Percentiles rank a stretch among this genome's conserved stretches.
phyloP scores from a whole-genome alignment of 2,113 vertebrate species.

The Oncorhynchus clarkii region DNA sequence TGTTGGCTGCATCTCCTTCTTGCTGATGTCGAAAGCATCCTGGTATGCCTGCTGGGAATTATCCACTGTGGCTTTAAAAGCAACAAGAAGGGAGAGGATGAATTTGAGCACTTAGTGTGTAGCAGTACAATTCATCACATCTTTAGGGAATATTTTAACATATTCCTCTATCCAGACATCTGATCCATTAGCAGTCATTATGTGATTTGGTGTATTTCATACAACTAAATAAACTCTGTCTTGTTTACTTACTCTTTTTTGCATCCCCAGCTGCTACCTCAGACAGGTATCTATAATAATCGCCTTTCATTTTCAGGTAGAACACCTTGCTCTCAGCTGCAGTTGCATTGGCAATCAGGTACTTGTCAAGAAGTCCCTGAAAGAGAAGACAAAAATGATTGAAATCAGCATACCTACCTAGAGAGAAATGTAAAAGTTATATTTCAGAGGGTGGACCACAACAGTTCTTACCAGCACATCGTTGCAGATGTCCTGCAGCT shows the following conservation, averaged over 20 bases:
- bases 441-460: not conserved
- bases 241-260: constrained; percentile 85
- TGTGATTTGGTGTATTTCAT: not conserved
- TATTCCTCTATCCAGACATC: no score
- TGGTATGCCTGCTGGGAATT: constrained; percentile 95
- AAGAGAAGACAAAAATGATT: constrained; percentile 17
- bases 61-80: constrained; percentile 84
- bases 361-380: constrained; percentile 93
- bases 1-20: constrained; percentile 98
- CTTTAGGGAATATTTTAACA: not conserved
- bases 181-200: no score
- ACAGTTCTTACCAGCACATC: constrained; percentile 86
- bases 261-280: constrained; percentile 93
- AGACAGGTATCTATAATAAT: constrained; percentile 99
- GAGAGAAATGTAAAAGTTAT: not conserved
- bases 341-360: constrained; percentile 87
- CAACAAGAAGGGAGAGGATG: not conserved
- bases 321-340: constrained; percentile 97
- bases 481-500: constrained; percentile 95
- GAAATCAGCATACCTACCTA: not conserved
- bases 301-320: constrained; percentile 99
- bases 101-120: not conserved
- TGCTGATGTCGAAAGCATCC: constrained; percentile 98
- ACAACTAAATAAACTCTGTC: not conserved
- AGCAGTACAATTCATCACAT: not conserved